Conservation (phyloP, 2,113 vertebrate genomes). For the Pseudorhombus dupliciocellatus region DNA sequence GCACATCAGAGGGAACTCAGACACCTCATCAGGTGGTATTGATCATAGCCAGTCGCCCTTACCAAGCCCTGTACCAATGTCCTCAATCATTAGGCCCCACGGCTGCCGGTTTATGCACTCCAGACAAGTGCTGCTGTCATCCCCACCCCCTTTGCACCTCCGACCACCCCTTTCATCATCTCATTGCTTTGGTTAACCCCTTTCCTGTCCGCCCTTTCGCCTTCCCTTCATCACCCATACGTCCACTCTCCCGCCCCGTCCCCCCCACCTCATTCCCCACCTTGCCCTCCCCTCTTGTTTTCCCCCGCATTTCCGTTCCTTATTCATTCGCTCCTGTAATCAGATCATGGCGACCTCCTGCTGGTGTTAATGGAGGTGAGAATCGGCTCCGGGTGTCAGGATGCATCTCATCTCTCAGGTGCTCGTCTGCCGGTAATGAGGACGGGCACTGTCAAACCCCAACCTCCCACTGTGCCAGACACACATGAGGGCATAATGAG, state of each 20-base stretch:
- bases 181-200: conserved; percentile 10
- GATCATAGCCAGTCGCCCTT: conserved; percentile 74
- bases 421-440: conserved; percentile 77
- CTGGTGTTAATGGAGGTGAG: conserved; percentile 82
- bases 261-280: conserved; percentile 1
- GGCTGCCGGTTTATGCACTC: conserved; percentile 64
- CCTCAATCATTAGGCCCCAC: conserved; percentile 76
- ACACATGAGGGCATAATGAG: conserved; percentile 72
- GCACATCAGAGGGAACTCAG: conserved; percentile 79
- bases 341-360: conserved; percentile 75
- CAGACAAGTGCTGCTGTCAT: conserved; percentile 66
- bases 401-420: conserved; percentile 82
- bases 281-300: conserved; percentile 46
- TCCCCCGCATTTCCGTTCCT: conserved; percentile 36
- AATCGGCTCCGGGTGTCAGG: conserved; percentile 76
- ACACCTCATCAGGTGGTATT: conserved; percentile 84
- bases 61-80: conserved; percentile 71
- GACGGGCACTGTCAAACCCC: conserved; percentile 73
- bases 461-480: conserved; percentile 63
- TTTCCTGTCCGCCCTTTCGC: conserved; percentile 32
- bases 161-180: conserved; percentile 53
- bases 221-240: conserved; percentile 46
- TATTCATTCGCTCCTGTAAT: conserved; percentile 72
- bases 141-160: conserved; percentile 12
- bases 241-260: conserved; percentile 23